Base-by-base conservation (phyloP, 2,797 vertebrate species). In the Chelon labrosus region DNA sequence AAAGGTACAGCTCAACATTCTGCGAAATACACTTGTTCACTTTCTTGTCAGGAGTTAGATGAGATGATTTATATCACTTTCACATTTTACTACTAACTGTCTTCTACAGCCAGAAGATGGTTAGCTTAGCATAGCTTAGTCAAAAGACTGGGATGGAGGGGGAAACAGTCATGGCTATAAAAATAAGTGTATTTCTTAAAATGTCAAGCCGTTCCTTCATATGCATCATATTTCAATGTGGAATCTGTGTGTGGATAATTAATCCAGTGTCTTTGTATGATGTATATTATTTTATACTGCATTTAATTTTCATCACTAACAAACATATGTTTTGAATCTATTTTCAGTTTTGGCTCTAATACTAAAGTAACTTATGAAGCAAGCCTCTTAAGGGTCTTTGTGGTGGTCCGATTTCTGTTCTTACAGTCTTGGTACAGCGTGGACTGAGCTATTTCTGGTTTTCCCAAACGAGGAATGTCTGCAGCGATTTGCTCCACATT, bases 401-500 rank as follows among this genome's bases (percentile, higher is more conserved):
- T 13, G 14, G 50, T 13, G 38, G 35, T 80, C 73, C 38, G 8
- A 27, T 82, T 81, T 82, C 37, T 69, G 56, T 44, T 83, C 39
- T 86, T 65, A 75, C 69, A 84, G 78, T 75, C 37, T 57, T 2
- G 0, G 46, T 38, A 19, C 39, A 50, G 4, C 58, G 46, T 27
- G 17, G 37, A 49, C 0, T 1, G 9, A 4, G 10, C 46, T 79
- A 70, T 82, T 80, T 86, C 37, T 58, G 55, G 58, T 31, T 35
- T 63, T 58, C 22, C 46, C 6, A 4, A 65, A 58, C 8, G 5
- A 70, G 44, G 80, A 55, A 61, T 0, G 53, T 72, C 65, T 72
- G 62, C 65, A 75, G 31, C 59, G 54, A 65, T 73, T 69, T 17
- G 3, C n/a, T 63, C 67, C 6, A 14, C 65, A 13, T 83, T 84